Evolutionary conservation across 2,888 invertebrate genomes (phyloP).

Genomic region (Microctonus brassicae): DNA sequence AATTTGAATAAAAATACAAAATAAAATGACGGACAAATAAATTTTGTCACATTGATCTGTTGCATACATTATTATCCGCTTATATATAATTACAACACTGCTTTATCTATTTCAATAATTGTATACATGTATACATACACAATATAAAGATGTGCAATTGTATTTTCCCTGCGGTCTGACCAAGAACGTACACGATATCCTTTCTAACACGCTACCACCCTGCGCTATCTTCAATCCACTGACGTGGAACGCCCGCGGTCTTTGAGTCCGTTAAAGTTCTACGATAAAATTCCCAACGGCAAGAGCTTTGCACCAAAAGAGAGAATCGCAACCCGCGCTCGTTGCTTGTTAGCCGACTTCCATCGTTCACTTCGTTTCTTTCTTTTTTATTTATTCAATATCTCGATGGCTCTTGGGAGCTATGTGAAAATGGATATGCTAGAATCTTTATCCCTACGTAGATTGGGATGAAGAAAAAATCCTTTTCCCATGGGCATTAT

Average conservation of each 20-base stretch:
- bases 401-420: slow-evolving; percentile 15
- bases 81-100: slow-evolving; percentile 48
- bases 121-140: not conserved
- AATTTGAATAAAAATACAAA: no score
- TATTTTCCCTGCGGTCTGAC: slow-evolving; percentile 3
- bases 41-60: not conserved
- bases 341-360: slow-evolving; percentile 35
- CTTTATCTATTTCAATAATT: slow-evolving; percentile 9
- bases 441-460: not conserved
- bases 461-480: not conserved
- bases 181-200: slow-evolving; percentile 18
- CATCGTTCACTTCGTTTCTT: slow-evolving; percentile 17
- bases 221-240: slow-evolving; percentile 6
- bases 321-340: slow-evolving; percentile 31
- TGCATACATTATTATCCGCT: not conserved
- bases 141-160: not conserved
- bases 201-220: not conserved
- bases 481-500: not conserved
- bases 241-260: slow-evolving; percentile 39
- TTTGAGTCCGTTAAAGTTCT: slow-evolving; percentile 40
- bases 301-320: slow-evolving; percentile 32
- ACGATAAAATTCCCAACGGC: slow-evolving; percentile 49
- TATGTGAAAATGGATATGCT: slow-evolving; percentile 8
- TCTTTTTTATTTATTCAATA: slow-evolving; percentile 19
- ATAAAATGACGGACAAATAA: not conserved